Conservation (phyloP, 2,888 invertebrate species). For the Eristalis tenax region DNA sequence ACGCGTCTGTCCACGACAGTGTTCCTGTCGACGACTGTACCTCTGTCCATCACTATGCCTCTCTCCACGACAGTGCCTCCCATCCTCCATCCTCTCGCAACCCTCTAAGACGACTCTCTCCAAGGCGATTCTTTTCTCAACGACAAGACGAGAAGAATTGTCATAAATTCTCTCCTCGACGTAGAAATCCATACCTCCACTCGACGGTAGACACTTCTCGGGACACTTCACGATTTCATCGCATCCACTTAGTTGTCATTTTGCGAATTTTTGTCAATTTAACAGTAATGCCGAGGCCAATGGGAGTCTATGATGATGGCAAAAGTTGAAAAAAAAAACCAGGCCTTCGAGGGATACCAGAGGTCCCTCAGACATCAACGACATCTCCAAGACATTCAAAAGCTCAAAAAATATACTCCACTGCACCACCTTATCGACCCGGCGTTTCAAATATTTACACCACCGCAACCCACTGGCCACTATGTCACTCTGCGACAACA, state of each 20-base stretch:
- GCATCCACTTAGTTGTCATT: not conserved
- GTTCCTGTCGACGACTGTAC: no score
- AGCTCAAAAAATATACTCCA: not conserved
- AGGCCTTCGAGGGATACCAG: no score
- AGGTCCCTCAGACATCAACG: not conserved
- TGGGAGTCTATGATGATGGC: no score
- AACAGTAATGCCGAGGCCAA: no score
- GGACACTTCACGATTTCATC: not conserved
- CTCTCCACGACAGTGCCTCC: no score
- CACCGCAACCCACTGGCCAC: not conserved
- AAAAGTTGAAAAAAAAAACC: no score
- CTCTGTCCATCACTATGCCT: no score
- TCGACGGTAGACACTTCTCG: not conserved
- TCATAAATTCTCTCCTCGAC: not conserved
- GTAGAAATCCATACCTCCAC: not conserved
- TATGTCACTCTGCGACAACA: constrained; percentile 3
- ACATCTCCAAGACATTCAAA: not conserved
- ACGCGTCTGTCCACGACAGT: not conserved
- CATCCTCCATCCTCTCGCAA: no score
- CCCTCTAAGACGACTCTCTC: not conserved
- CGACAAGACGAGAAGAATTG: not conserved
- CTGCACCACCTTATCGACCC: not conserved
- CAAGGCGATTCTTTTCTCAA: not conserved
- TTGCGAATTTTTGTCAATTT: no score
- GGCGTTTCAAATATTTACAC: not conserved